Conservation (phyloP, 2,113 vertebrate genomes). For the Notarius lentiginosus region DNA sequence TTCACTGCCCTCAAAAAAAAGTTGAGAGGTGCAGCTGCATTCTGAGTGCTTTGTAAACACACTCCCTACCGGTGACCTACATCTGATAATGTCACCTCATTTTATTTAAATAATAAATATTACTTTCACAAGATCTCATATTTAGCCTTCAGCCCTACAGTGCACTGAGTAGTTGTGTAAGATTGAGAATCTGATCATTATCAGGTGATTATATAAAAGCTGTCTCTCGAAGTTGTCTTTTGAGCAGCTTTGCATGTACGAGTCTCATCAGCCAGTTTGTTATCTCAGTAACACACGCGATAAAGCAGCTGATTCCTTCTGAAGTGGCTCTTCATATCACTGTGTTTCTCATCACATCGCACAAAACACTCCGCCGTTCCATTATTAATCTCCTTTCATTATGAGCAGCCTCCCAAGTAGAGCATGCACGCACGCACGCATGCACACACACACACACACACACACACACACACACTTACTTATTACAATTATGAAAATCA, state of each 20-base stretch:
- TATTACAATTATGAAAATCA: background rate
- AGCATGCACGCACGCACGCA: background rate
- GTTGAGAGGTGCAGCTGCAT: background rate
- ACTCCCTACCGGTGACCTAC: background rate
- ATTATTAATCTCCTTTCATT: slow-evolving; percentile 12
- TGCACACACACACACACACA: background rate
- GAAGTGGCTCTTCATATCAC: background rate
- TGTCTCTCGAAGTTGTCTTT: background rate
- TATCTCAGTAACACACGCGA: background rate
- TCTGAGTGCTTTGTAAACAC: background rate
- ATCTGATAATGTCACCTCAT: background rate
- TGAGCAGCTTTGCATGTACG: background rate
- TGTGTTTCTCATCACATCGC: background rate
- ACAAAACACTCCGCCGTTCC: background rate
- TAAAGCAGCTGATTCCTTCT: background rate
- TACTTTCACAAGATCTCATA: background rate
- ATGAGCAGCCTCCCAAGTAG: background rate
- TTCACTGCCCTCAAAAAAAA: background rate
- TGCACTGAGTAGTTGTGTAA: background rate
- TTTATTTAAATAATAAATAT: background rate
- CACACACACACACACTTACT: background rate
- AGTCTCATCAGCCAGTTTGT: background rate
- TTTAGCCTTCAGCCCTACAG: background rate
- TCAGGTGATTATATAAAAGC: background rate
- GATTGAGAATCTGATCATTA: background rate